Evolutionary conservation across 2,113 vertebrate genomes (phyloP), one percentile per base, ranked within the genome.

Genomic region (Nibea coibor): DNA sequence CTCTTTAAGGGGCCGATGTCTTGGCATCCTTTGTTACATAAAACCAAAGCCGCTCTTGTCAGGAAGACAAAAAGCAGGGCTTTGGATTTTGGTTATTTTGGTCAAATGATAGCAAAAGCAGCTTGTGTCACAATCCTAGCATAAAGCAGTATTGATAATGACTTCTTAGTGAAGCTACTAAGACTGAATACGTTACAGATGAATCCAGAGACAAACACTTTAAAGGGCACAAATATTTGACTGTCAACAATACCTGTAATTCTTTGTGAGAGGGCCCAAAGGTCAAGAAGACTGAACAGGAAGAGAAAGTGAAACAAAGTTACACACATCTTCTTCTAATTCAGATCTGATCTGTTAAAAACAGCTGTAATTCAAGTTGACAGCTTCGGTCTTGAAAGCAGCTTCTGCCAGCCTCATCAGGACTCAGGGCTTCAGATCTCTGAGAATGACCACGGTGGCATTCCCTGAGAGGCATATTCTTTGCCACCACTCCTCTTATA

Each of bases 21-120:
- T 64, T 63, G 77, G 81, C 84, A 72, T 85, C 85, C 20, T 71
- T 74, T 67, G 45, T 73, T 56, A 58, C 57, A 89, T 81, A 75
- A 91, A 87, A 61, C 74, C 73, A 88, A 85, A 87, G 73, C 85
- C 35, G 57, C 70, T 82, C 75, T 70, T 66, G 50, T 88, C 67
- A 69, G 75, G 39, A 65, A 63, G 54, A 85, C 22, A 54, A 62
- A 87, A 75, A 76, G 14, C 35, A 66, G 39, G 61, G 70, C 31
- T 72, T 65, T 81, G 59, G 57, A 75, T 61, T 78, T 75, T 69
- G 56, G 61, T 79, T 1, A 71, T 69, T 84, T 73, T 11, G 48
- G 53, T 28, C 48, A 76, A 79, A 78, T 78, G n/a, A 78, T 68
- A 62, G 65, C 28, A 71, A 73, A 77, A 61, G 72, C 80, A 83